A percentile compares a stretch with the other conserved stretches of the same genome.
Evolutionary conservation across 2,797 vertebrate genomes (phyloP).

Genomic region (Coracias cyanogaster): DNA sequence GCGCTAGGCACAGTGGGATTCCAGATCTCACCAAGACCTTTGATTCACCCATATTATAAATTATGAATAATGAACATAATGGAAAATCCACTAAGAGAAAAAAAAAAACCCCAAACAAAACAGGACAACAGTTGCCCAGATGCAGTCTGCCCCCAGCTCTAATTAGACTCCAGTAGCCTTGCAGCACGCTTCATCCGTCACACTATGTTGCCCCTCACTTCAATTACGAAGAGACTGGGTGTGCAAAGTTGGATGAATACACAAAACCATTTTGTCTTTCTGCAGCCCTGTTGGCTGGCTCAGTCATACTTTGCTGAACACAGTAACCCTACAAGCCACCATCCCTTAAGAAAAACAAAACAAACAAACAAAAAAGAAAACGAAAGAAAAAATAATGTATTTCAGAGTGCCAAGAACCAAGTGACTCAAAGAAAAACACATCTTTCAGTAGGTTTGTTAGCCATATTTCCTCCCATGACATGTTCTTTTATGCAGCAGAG

Average conservation of each 20-base stretch:
- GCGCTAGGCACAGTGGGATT: neutral
- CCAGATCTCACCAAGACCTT: slow-evolving; percentile 11
- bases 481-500: slow-evolving; percentile 10
- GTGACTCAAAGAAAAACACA: slow-evolving; percentile 17
- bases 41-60: slow-evolving; percentile 5
- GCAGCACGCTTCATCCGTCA: neutral
- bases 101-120: neutral
- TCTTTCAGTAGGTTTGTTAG: neutral
- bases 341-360: neutral
- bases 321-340: slow-evolving; percentile 26
- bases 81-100: neutral
- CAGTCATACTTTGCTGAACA: slow-evolving; percentile 39
- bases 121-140: neutral
- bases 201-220: neutral
- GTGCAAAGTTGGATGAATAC: slow-evolving; percentile 4
- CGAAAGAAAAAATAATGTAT: neutral
- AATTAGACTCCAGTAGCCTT: neutral
- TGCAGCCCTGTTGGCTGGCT: slow-evolving; percentile 3
- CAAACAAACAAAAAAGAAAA: neutral
- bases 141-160: neutral
- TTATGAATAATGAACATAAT: slow-evolving; percentile 19
- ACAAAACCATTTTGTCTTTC: slow-evolving; percentile 48
- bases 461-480: slow-evolving; percentile 21
- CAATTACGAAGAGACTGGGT: neutral
- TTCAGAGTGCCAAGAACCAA: slow-evolving; percentile 41